Base-by-base conservation (phyloP, 2,888 invertebrate genomes). In the Caenorhabditis sinica region DNA sequence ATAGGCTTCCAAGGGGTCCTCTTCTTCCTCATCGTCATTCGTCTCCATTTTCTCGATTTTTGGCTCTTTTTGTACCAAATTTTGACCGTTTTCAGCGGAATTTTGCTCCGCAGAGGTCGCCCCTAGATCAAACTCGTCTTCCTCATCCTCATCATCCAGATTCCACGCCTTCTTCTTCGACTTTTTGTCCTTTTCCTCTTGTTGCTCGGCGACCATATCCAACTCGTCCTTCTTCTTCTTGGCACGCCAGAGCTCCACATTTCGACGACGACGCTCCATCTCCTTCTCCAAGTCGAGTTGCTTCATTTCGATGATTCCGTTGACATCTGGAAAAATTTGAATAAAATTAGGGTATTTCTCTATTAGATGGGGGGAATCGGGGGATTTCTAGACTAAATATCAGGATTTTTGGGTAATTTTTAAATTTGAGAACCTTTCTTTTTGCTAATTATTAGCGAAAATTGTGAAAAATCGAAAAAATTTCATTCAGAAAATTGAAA, bases 1-100 rank as follows among this genome's bases (percentile, higher is more conserved):
- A 93, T 96, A 99, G 8, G 98, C 98, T 95, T 99, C 99, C 36
- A 99, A 94, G 0, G 98, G 96, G 94, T 99, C 98, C 63, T 96
- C 95, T 93, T 97, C 97, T 86, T 96, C 96, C 89, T 95, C 95
- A 84, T 76, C 76, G 6, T 72, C 85, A 83, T 69, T 56, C 56
- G 43, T 69, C 11, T 40, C 69, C 53, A 33, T 20, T 45, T 66
- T 49, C 30, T 20, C 28, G 17, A n/a, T 49, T 43, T 63, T 20
- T 15, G 25, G n/a, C 49, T n/a, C 20, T 49, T 58, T 65, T 65
- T 65, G 28, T 4, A 0, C 33, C 13, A 30, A n/a, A 33, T 20
- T 33, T 45, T 20, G 15, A 4, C 11, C 36, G 8, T 58, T 58
- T 30, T 9, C 5, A n/a, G 51, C 1, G 51, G 23, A 45, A n/a